A percentile compares a stretch with the other conserved stretches of the same genome.
phyloP scores from a whole-genome alignment of 2,113 vertebrate species.

The Zosterops lateralis region DNA sequence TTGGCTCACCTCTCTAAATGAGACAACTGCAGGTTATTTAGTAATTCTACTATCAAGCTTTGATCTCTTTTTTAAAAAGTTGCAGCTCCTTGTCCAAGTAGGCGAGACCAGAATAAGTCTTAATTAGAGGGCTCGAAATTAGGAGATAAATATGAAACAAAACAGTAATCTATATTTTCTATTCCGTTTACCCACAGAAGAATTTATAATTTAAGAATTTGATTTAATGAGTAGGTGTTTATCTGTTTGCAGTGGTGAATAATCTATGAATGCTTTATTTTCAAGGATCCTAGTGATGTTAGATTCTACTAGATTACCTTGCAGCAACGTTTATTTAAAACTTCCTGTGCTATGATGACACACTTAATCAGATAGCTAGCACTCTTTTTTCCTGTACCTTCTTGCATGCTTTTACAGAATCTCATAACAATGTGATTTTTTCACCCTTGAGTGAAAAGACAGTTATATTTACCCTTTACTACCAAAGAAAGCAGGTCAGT shows the following conservation, averaged over 20 bases:
- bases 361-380: neutral
- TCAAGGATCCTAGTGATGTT: neutral
- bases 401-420: neutral
- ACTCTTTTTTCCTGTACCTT: neutral
- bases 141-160: neutral
- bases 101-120: neutral
- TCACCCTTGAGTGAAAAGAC: neutral
- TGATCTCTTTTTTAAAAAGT: neutral
- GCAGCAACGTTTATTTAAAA: neutral
- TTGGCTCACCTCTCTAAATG: slow-evolving; percentile 37
- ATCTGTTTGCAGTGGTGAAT: neutral
- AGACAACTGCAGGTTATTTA: slow-evolving; percentile 17
- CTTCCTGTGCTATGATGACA: neutral
- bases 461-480: neutral
- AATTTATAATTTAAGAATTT: neutral
- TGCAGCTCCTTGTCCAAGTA: neutral
- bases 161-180: neutral
- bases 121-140: neutral
- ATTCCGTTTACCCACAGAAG: neutral
- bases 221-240: neutral
- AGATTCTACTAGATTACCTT: neutral
- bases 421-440: neutral
- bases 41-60: neutral
- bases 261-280: neutral
- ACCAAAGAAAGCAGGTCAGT: neutral